Base-by-base conservation (phyloP, 1,140 invertebrate species). In the Lepidurus apus region DNA sequence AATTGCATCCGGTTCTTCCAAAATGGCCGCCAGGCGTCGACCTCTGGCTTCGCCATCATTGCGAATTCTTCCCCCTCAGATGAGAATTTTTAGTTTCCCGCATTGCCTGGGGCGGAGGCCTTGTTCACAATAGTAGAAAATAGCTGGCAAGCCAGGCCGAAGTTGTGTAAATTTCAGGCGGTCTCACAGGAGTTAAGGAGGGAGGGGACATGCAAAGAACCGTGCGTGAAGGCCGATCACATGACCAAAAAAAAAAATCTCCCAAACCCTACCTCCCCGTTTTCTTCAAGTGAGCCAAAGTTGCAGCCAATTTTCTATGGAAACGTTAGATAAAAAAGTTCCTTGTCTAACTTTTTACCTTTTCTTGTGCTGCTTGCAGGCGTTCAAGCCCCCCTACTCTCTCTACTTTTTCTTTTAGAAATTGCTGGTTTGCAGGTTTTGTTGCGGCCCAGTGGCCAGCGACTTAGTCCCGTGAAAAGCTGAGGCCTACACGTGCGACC, bases 201-300 rank as follows among this genome's bases (percentile, higher is more conserved):
- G 53, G 53, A 65, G 13, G 17, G 9, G 53, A 65, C 53, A 65
- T 65, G 53, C 53, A 21, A 34, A 65, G 53, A 65, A 65, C 13
- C 17, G 53, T 65, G 17, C 53, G 53, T 65, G 53, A 65, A 65
- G 53, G 53, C 53, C 53, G 53, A 65, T 65, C 53, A 65, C 47
- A 65, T 65, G 53, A 65, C 53, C 17, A n/a, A 47, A 65, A 65
- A n/a, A 65, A 65, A 47, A 65, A 65, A 13, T 65, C 21, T 3
- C 47, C 47, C 21, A 65, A 13, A n/a, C 13, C 53, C 45, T 65
- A 4, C 10, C 53, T 65, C 21, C 53, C 53, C 53, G 13, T 65
- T 65, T 65, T 21, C n/a, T 21, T 65, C 53, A 65, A 65, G 53
- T 17, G 13, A 65, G 53, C 13, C 6, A 65, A 47, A 65, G 21